Evolutionary conservation across 2,888 invertebrate species (phyloP).

Genomic region (Allygus modestus): DNA sequence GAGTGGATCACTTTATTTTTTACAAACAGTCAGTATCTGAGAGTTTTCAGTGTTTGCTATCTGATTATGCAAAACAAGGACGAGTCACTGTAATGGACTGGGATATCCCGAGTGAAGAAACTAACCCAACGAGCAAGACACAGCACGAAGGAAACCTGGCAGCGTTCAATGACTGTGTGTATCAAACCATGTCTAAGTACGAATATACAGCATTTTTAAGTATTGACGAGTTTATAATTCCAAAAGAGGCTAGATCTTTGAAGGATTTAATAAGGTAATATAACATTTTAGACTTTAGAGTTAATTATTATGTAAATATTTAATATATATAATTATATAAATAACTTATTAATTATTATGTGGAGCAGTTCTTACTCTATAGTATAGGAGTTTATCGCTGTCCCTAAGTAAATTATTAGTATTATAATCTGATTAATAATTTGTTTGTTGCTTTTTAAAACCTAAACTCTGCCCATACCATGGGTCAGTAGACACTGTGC

Average conservation of each 20-base stretch:
- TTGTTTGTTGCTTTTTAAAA: too few relatives aligned
- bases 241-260: background rate
- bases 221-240: constrained; percentile 5
- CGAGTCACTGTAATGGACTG: background rate
- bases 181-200: background rate
- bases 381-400: too few relatives aligned
- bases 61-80: background rate
- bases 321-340: too few relatives aligned
- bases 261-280: background rate
- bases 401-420: too few relatives aligned
- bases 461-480: too few relatives aligned
- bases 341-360: too few relatives aligned
- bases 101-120: background rate
- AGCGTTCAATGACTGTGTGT: background rate
- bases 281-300: background rate
- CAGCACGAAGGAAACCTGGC: background rate
- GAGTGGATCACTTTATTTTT: background rate
- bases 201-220: background rate
- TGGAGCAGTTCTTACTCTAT: too few relatives aligned
- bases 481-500: too few relatives aligned
- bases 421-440: too few relatives aligned
- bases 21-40: background rate
- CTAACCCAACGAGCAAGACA: background rate
- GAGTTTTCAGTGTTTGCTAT: background rate
- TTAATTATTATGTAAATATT: too few relatives aligned